A percentile compares a stretch with the other conserved stretches of the same genome.
These are phyloP conservation scores for Actenoides hombroni DNA, from an alignment of 2,113 vertebrate genomes.

Conservation along the genomic window DNA sequence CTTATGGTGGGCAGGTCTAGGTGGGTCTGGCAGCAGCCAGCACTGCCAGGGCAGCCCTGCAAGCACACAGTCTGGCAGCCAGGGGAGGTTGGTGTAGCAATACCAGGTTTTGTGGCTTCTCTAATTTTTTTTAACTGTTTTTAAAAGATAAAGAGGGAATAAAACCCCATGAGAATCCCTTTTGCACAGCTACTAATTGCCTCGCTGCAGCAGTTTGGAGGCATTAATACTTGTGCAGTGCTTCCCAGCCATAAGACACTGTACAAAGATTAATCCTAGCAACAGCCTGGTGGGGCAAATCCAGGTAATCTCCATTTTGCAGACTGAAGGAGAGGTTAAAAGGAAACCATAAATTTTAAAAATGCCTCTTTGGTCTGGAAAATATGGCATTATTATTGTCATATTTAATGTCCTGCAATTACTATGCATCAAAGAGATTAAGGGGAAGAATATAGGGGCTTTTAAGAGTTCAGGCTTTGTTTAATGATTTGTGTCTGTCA, in stretches of 20 bases:
- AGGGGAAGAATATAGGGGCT: not conserved
- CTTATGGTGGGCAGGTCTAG: rapidly evolving
- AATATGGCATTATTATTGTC: not conserved
- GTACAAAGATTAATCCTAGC: conserved; percentile 5
- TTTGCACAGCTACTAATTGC: not conserved
- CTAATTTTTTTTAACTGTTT: not conserved
- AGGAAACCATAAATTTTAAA: not conserved
- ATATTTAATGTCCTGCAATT: not conserved
- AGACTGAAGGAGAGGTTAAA: not conserved
- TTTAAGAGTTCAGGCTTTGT: not conserved
- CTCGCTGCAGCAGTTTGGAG: not conserved
- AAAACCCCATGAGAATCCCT: not conserved
- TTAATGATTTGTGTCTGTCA: not conserved
- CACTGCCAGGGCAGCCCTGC: not conserved
- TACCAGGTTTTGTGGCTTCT: not conserved
- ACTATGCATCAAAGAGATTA: not conserved
- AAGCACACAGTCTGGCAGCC: not conserved
- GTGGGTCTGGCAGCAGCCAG: not conserved
- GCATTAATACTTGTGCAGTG: not conserved
- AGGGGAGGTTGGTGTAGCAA: not conserved
- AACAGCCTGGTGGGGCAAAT: conserved; percentile 11
- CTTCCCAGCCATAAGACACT: not conserved
- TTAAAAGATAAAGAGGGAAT: not conserved
- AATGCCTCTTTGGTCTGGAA: not conserved
- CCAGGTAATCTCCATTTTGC: conserved; percentile 20